Evolutionary conservation across 2,888 invertebrate genomes (phyloP).

Genomic region (Euplagia quadripunctaria): DNA sequence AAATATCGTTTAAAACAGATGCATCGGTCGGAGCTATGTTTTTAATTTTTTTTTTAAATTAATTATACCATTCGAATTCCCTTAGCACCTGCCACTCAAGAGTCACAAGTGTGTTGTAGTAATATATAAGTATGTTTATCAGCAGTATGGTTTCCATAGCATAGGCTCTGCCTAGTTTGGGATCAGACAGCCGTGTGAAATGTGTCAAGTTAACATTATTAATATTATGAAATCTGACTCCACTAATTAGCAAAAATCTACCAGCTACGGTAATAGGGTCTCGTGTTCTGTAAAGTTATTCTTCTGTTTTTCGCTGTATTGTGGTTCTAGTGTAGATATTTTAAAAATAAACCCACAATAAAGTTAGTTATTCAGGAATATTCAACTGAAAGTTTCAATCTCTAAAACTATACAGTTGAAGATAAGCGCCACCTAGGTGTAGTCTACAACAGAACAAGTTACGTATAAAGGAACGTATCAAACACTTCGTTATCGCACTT

Average conservation of each 20-base stretch:
- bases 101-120: too few relatives aligned
- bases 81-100: too few relatives aligned
- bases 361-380: neutral
- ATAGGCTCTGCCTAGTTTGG: too few relatives aligned
- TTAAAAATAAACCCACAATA: neutral
- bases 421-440: constrained; percentile 3
- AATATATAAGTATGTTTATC: too few relatives aligned
- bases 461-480: constrained; percentile 45
- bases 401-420: neutral
- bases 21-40: too few relatives aligned
- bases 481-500: constrained; percentile 42
- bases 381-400: neutral
- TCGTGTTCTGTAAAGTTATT: neutral
- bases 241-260: neutral
- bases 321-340: neutral
- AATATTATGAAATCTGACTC: neutral
- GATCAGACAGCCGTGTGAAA: too few relatives aligned
- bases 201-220: too few relatives aligned
- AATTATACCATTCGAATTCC: too few relatives aligned
- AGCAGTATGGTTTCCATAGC: too few relatives aligned
- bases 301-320: neutral
- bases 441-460: constrained; percentile 33
- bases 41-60: too few relatives aligned
- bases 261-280: neutral
- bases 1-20: too few relatives aligned